Base-by-base conservation (phyloP, 2,888 invertebrate genomes). In the Drosophila quinaria region DNA sequence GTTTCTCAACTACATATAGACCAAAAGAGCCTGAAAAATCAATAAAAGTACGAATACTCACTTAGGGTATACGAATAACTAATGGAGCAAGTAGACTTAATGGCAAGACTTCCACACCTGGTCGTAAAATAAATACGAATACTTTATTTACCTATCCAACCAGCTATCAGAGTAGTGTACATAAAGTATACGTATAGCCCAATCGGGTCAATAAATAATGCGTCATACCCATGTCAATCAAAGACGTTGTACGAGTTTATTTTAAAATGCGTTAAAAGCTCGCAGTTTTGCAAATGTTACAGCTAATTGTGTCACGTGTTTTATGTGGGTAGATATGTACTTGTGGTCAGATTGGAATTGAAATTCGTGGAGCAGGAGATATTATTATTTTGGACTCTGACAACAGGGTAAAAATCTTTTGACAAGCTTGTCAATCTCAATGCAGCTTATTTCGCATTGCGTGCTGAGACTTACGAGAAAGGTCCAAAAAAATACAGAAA, bases 351-450 rank as follows among this genome's bases (percentile, higher is more conserved):
- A 51, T 11, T 39, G 13, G n/a, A 13, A 35, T 25, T 46, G 49
- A 33, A 33, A 35, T 10, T 29, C n/a, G 25, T 13, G 25, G 31
- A 17, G 6, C 22, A 9, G 33, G 10, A 6, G 17, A 17, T 55
- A 25, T 22, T 60, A 56, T 61, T 58, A 56, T 61, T 58, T 54
- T 15, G 39, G 44, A 15, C 22, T 29, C 46, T 55, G 62, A 41
- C 41, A 41, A 50, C 46, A 5, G 46, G 51, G 44, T 37, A 58
- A 46, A 73, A 67, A 46, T 67, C 69, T 61, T 66, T 67, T 58
- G 76, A 67, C 79, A 77, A 81, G 64, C 66, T 50, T 68, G 70
- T 77, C 81, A 80, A 71, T 70, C 69, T 51, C 35, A 54, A 58
- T 74, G 70, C 47, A 62, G 81, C 70, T 81, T 74, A 74, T 54